Conservation (phyloP, 2,888 invertebrate species). For the Autographa pulchrina region DNA sequence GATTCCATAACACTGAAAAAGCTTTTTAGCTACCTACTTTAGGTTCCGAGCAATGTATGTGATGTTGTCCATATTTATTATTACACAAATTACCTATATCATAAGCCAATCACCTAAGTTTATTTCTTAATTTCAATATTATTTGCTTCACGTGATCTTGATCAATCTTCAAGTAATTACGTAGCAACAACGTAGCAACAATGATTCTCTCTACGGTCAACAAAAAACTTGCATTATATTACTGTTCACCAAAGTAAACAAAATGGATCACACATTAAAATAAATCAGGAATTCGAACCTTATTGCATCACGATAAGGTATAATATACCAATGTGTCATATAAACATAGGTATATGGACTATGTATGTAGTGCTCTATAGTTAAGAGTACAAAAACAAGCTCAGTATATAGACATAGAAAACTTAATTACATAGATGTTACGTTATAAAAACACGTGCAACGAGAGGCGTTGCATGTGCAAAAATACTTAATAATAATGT, state of each 20-base stretch:
- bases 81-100: no score
- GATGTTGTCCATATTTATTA: no score
- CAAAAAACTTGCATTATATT: neutral
- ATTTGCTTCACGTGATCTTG: no score
- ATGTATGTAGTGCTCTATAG: neutral
- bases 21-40: no score
- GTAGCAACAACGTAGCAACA: no score
- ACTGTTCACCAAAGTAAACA: neutral
- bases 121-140: no score
- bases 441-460: slow-evolving; percentile 26
- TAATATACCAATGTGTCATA: no score
- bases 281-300: neutral
- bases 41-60: no score
- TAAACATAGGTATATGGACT: no score
- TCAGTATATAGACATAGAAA: slow-evolving; percentile 1
- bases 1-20: no score
- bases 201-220: neutral
- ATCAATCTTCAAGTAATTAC: no score
- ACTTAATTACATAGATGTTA: neutral
- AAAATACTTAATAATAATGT: slow-evolving; percentile 36
- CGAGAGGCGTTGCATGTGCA: slow-evolving; percentile 31
- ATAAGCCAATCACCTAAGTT: no score
- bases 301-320: neutral
- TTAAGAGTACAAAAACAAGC: neutral
- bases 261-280: neutral